Base-by-base conservation (phyloP, 2,113 vertebrate genomes). In the Balaenoptera acutorostrata region DNA sequence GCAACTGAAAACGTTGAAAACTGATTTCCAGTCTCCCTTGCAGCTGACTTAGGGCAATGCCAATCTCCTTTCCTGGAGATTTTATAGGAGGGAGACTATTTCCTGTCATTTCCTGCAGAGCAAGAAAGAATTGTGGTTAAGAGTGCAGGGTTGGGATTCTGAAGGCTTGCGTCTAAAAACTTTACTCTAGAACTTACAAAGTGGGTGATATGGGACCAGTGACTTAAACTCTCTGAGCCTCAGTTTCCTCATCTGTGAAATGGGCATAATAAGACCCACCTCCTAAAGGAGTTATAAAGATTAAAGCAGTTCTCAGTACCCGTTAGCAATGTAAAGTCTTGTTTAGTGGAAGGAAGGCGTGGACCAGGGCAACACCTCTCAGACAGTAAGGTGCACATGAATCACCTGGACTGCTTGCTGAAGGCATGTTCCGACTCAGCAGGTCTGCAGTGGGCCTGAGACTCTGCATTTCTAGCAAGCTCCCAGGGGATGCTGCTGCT, bases 21-120 rank as follows among this genome's bases (percentile, higher is more conserved):
- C 36, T n/a, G 29, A 75, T 33, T 69, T n/a, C 17, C 33, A 82
- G 68, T 20, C 44, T 63, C 27, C 10, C 59, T 49, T 46, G 77
- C 25, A 68, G 23, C 12, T 88, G n/a, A 23, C 55, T 64, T 49
- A 21, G 33, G 39, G 14, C 27, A 20, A 52, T 39, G 41, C 52
- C 8, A 18, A 11, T 44, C 0, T 80, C 84, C 64, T 36, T 71
- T 71, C 55, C 84, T 81, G 41, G 64, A 81, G 55, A 41, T 41
- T 46, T 72, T 27, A 41, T 46, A 27, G 75, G 14, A 82, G n/a
- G 41, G 13, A 88, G 44, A 72, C 14, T 8, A 80, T 61, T 39
- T 88, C 52, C 63, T 88, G 63, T 86, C 11, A 59, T 69, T 87
- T 87, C 13, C 52, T 36, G 25, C 66, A 89, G 39, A 82, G 27